phyloP scores from a whole-genome alignment of 2,797 vertebrate species.

The Smutsia gigantea region DNA sequence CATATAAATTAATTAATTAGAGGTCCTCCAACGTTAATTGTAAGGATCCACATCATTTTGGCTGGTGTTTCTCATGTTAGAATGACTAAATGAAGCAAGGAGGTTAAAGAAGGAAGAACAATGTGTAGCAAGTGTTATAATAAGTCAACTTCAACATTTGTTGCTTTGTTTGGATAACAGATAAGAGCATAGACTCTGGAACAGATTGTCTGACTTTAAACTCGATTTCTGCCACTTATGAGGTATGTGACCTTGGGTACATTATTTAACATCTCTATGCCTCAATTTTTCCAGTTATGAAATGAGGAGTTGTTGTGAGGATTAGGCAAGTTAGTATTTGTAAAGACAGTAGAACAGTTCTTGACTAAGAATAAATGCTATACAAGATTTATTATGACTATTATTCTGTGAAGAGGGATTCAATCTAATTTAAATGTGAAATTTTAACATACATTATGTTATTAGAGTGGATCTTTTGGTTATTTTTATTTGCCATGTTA shows the following conservation, averaged over 20 bases:
- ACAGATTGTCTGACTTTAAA: background rate
- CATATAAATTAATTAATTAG: background rate
- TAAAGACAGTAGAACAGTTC: background rate
- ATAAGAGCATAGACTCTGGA: background rate
- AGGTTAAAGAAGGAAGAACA: too few species aligned
- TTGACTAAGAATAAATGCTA: background rate
- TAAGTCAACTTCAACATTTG: background rate
- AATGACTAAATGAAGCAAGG: background rate
- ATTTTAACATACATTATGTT: background rate
- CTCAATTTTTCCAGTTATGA: background rate
- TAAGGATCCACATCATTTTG: background rate
- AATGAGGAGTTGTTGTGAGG: background rate
- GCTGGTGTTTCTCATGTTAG: background rate
- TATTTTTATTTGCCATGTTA: background rate
- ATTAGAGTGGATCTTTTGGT: background rate
- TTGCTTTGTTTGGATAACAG: background rate
- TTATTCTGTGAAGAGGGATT: background rate
- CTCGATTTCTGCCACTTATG: background rate
- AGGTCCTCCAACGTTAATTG: background rate
- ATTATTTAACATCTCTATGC: background rate
- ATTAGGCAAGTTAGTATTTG: background rate
- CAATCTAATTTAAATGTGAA: background rate
- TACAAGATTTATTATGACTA: background rate
- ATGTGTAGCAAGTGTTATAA: background rate
- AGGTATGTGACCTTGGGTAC: background rate